These are phyloP conservation scores for Platycheirus albimanus DNA, from an alignment of 2,888 invertebrate genomes.

Conservation along the genomic window DNA sequence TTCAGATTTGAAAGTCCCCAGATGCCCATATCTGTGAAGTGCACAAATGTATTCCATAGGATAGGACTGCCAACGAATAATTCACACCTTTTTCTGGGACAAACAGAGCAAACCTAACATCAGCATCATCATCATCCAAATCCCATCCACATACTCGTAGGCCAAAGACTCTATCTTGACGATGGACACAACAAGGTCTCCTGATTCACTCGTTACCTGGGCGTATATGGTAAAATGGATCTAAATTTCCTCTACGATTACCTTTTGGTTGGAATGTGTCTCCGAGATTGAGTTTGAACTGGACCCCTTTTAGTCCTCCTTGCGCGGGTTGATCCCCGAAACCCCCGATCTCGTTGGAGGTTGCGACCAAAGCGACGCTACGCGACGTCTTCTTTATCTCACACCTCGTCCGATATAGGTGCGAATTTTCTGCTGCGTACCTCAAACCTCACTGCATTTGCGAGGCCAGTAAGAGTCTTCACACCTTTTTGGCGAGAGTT, in stretches of 20 bases:
- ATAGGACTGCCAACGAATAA: slow-evolving; percentile 48
- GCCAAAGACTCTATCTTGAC: slow-evolving; percentile 61
- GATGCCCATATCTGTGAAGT: slow-evolving; percentile 68
- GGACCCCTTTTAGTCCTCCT: slow-evolving; percentile 27
- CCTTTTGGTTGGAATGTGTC: slow-evolving; percentile 71
- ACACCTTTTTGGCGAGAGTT: slow-evolving; percentile 52
- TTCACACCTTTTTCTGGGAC: slow-evolving; percentile 67
- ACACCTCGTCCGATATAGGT: slow-evolving; percentile 52
- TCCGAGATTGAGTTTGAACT: slow-evolving; percentile 71
- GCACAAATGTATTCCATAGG: slow-evolving; percentile 55
- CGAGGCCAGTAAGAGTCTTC: slow-evolving; percentile 21
- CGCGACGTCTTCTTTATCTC: slow-evolving; percentile 67
- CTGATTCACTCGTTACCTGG: slow-evolving; percentile 73
- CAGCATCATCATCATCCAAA: slow-evolving; percentile 2
- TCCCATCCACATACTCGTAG: no score
- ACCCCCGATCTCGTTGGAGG: not conserved
- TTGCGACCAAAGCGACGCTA: not conserved
- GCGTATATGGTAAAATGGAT: slow-evolving; percentile 74
- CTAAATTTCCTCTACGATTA: slow-evolving; percentile 72
- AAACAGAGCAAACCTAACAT: slow-evolving; percentile 6
- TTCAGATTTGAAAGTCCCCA: slow-evolving; percentile 73
- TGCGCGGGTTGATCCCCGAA: slow-evolving; percentile 1
- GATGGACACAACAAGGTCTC: slow-evolving; percentile 56
- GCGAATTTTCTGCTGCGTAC: slow-evolving; percentile 69
- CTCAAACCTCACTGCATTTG: slow-evolving; percentile 2